phyloP scores from a whole-genome alignment of 1,140 invertebrate species.

The Saccostrea glomerata region DNA sequence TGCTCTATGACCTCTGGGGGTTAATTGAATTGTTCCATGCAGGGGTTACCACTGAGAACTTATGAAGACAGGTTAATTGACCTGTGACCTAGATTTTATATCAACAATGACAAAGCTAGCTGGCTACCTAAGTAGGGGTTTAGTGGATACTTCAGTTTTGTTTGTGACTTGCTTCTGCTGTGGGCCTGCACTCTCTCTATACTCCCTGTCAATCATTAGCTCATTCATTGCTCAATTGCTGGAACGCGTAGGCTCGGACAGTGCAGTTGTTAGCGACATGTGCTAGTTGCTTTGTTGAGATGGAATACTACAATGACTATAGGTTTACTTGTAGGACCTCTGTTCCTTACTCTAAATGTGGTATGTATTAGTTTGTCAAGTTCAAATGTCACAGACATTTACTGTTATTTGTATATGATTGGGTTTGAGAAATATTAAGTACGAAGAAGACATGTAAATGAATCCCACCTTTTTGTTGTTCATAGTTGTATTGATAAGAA shows the following conservation, averaged over 20 bases:
- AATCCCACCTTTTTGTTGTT: too few relatives aligned
- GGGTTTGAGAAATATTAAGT: background rate
- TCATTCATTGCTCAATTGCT: conserved; percentile 19
- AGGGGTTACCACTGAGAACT: background rate
- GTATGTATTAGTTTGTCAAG: conserved; percentile 17
- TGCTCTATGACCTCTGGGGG: conserved; percentile 9
- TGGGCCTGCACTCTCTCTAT: background rate
- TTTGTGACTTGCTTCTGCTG: background rate
- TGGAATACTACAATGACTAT: conserved; percentile 32
- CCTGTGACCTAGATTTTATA: background rate
- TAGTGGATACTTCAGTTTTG: background rate
- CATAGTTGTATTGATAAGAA: too few relatives aligned
- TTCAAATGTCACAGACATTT: background rate
- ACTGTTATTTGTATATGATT: background rate
- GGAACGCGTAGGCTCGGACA: background rate
- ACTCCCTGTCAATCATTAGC: background rate
- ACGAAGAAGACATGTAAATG: too few relatives aligned
- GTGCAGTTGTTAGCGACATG: background rate
- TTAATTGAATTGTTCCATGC: background rate
- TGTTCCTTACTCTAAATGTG: conserved; percentile 14
- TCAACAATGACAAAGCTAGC: conserved; percentile 7
- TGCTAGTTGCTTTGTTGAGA: background rate
- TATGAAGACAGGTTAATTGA: conserved; percentile 25
- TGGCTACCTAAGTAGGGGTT: background rate
- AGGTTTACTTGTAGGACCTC: conserved; percentile 18